Base-by-base conservation (phyloP, 53 echinoderm and acorn worm species). In the Pentamera pediparva region DNA sequence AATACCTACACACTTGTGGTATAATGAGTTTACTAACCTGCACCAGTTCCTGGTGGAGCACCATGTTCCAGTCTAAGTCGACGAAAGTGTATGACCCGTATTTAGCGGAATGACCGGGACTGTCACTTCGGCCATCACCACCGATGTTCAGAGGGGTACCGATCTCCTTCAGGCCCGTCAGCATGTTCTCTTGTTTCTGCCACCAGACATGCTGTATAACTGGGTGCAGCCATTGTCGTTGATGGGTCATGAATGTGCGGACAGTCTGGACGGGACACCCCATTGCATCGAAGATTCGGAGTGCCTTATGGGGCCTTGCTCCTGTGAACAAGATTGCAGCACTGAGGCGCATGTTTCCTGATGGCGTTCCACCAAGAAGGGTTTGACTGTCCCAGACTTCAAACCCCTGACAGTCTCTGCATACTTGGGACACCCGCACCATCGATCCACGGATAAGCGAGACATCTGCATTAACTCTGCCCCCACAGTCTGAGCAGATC, bases 301-400 rank as follows among this genome's bases (percentile, higher is more conserved):
- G 65, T 5, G 70, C 39, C 61, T 89, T 38, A 8, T 54, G 62
- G 0, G 89, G 89, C 24, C 74, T 63, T 2, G 39, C 43, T 2
- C 89, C 89, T 26, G 62, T 70, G 59, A 77, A 81, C 27, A 89
- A 41, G 15, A 89, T 89, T 29, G 63, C 78, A 50, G 77, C 64
- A 45, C 80, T 39, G 13, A 89, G 38, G 24, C 76, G 31, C 5
- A 89, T 11, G 67, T 89, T 89, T 21, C 89, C 84, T 30, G 70
- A 76, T 32, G 59, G 76, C 4, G 69, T 67, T 18, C 48, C 20
- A 6, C 70, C 50, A 15, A 76, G 19, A 27, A 74, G 67, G 1
- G 70, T 62, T 51, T 83, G 83, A 28, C 76, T 76, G 47, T 65
- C 11, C 83, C 83, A 76, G 11, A 34, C 3, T 3, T 38, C 13